Percentiles rank a stretch among this genome's conserved stretches.
phyloP scores from a whole-genome alignment of 2,797 vertebrate species.

The Acridotheres tristis region DNA sequence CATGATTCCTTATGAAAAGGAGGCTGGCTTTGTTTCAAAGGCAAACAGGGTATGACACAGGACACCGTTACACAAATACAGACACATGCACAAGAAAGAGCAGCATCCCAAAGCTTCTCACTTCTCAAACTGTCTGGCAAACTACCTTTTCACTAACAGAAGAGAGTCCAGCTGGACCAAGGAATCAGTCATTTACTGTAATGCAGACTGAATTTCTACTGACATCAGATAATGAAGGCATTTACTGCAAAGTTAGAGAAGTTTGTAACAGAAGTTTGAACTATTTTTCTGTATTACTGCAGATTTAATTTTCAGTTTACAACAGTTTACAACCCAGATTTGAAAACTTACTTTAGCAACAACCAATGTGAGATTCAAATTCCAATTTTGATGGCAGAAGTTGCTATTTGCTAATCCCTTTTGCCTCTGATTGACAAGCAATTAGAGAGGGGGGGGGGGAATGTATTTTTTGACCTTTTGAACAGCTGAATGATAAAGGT shows the following conservation, averaged over 20 bases:
- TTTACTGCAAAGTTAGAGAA: background rate
- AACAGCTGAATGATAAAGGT: background rate
- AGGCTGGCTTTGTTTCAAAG: background rate
- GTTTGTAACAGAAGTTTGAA: background rate
- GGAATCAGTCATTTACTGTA: background rate
- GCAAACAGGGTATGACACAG: background rate
- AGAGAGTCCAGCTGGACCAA: background rate
- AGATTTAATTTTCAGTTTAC: background rate
- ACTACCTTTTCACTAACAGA: background rate
- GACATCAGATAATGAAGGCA: background rate
- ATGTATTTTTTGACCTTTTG: background rate
- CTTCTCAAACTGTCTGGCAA: background rate
- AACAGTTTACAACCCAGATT: background rate
- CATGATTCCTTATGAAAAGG: background rate
- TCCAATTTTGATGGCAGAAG: background rate
- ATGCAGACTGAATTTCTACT: background rate
- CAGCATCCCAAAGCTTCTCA: background rate
- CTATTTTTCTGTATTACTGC: background rate
- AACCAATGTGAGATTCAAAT: background rate
- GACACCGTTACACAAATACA: background rate
- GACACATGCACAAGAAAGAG: background rate
- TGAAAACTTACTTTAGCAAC: background rate
- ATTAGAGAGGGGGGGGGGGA: background rate
- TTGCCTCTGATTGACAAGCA: background rate
- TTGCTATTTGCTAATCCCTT: background rate